Percentiles rank a stretch among this genome's conserved stretches.
phyloP scores from a whole-genome alignment of 2,113 vertebrate genomes.

The Alces alces region DNA sequence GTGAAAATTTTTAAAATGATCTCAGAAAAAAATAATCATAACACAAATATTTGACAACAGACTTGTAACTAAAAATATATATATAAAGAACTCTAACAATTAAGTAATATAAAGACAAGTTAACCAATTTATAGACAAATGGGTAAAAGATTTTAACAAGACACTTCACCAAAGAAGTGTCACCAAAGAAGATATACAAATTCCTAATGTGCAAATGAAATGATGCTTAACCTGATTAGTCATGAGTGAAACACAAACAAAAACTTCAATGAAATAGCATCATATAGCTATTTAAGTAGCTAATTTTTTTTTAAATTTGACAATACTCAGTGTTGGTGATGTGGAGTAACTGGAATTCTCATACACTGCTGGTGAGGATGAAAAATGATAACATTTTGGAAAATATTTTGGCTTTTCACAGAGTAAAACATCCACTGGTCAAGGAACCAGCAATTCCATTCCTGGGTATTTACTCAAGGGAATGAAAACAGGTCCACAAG shows the following conservation, averaged over 20 bases:
- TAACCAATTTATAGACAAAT: neutral
- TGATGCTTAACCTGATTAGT: neutral
- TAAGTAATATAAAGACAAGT: neutral
- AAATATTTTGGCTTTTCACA: neutral
- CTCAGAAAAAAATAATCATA: neutral
- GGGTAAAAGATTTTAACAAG: neutral
- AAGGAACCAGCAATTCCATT: neutral
- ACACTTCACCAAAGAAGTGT: neutral
- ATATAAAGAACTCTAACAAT: neutral
- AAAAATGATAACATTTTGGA: neutral
- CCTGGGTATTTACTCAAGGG: neutral
- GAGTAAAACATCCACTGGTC: neutral
- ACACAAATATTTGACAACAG: neutral
- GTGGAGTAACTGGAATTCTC: neutral
- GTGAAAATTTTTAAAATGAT: neutral
- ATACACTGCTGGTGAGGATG: neutral
- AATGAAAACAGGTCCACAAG: neutral
- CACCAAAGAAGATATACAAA: neutral
- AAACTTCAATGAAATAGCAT: neutral
- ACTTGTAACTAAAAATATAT: neutral
- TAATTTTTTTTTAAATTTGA: neutral
- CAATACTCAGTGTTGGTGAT: neutral
- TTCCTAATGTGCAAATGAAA: neutral
- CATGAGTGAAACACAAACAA: neutral
- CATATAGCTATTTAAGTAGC: neutral